Base-by-base conservation (phyloP, 2,888 invertebrate genomes). In the Petrolisthes cinctipes region DNA sequence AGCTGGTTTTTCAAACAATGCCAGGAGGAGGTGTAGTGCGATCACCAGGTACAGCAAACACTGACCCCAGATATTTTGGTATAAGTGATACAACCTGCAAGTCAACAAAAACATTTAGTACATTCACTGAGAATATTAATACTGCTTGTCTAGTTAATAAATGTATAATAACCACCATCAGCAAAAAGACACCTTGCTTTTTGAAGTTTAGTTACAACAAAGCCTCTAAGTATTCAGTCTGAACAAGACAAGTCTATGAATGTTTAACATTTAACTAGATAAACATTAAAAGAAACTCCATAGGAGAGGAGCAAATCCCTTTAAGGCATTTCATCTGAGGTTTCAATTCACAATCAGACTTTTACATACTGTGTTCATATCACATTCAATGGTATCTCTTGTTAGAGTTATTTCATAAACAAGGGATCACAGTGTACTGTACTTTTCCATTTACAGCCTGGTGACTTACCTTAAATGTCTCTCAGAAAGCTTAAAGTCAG, bases 1-100 rank as follows among this genome's bases (percentile, higher is more conserved):
- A n/a, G 91, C 88, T 56, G 91, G 91, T 68, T 86, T 75, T 75
- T 91, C 91, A 76, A 91, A 83, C 37, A 91, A 54, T 53, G 91
- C 90, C 56, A 91, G 78, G 11, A 37, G 51, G 9, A 90, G 80
- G 57, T 91, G 91, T 9, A 89, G 23, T 0, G 61, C n/a, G 20
- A 91, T 56, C n/a, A 91, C 71, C 5, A 80, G 53, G 56, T 82
- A 86, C 23, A 91, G 84, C 9, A 83, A 54, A 14, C 14, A 53
- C 68, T 86, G 85, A 11, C 84, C 86, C 89, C 87, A 86, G 6
- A 61, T 78, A 57, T 80, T 83, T 20, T 89, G 89, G 76, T 91
- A 91, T 73, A 87, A 61, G 56, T 83, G 86, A 73, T 91, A 91
- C 61, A 89, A 66, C 57, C 91, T 91, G 89, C 37, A 66, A 79